Base-by-base conservation (phyloP, 2,888 invertebrate genomes). In the Dendrolimus pini region DNA sequence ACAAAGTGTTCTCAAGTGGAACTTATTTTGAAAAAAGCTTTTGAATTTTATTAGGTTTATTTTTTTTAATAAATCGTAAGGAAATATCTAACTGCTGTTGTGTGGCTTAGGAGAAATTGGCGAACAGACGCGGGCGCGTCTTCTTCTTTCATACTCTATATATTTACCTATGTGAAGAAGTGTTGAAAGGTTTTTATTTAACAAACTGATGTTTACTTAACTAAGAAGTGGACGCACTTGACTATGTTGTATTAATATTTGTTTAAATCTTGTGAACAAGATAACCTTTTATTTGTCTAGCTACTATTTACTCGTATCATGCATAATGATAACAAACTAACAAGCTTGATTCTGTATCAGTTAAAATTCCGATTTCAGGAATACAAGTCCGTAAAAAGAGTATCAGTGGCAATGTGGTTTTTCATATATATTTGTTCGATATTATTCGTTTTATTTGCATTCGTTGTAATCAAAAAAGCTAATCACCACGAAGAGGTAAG, bases 401-500 rank as follows among this genome's bases (percentile, higher is more conserved):
- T 55, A 54, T 53, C 13, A 12, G 52, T 56, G 56, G 71, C 59
- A 65, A 88, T 86, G 83, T 65, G 82, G 54, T 71, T 78, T 57
- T 84, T 75, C 60, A 62, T 79, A 9, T 88, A 80, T 63, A 65
- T 83, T 14, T 78, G 79, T 18, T 80, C 84, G 0, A 72, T 77
- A 56, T 81, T 82, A 63, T 59, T 82, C 47, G 68, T 83, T 55
- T 63, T 85, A 13, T 74, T 75, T 2, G 76, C 77, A 18, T 68
- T 79, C 58, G 59, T 82, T 41, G 79, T 82, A 53, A 66, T 81
- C 61, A 85, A 78, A 65, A 78, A 71, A 65, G 61, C 77, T 58
- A 84, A 70, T 60, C 6, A 30, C 30, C 30, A 30, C 30, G 30
- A 30, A 30, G 1, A 30, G 30, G 30, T 30, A 30, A 30, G 3